A percentile compares a stretch with the other conserved stretches of the same genome.
Evolutionary conservation across 2,113 vertebrate species (phyloP).

Genomic region (Rafetus swinhoei): DNA sequence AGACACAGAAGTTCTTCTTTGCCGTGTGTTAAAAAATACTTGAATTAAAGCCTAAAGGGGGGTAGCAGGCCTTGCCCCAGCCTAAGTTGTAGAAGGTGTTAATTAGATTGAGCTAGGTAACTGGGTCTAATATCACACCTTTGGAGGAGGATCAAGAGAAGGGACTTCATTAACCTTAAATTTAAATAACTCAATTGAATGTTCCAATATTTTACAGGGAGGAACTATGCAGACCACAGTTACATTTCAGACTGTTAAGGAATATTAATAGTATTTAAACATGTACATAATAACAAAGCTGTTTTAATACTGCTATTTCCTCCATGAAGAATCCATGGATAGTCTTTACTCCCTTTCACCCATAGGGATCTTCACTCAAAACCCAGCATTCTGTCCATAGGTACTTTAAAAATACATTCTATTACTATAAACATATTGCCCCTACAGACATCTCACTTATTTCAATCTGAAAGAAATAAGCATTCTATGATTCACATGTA

Average conservation of each 20-base stretch:
- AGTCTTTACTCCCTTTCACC: not conserved
- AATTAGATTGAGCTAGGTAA: not conserved
- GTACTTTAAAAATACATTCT: not conserved
- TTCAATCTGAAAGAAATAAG: not conserved
- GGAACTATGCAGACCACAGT: not conserved
- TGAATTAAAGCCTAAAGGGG: not conserved
- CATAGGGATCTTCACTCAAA: not conserved
- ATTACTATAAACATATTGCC: not conserved
- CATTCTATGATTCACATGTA: not conserved
- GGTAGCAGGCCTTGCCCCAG: not conserved
- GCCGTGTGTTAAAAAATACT: not conserved
- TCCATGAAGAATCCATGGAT: not conserved
- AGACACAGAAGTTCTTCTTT: not conserved
- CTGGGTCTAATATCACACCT: not conserved
- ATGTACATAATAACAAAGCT: not conserved
- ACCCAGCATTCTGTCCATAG: not conserved
- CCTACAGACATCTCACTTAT: not conserved
- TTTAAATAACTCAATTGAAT: not conserved
- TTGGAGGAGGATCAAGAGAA: not conserved
- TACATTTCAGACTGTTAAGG: not conserved
- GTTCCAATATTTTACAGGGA: not conserved
- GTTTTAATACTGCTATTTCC: not conserved
- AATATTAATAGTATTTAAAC: not conserved
- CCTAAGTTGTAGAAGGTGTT: not conserved
- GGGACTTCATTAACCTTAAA: not conserved